These are phyloP conservation scores for Seira ritae DNA, from an alignment of 2,888 invertebrate genomes.

Conservation along the genomic window DNA sequence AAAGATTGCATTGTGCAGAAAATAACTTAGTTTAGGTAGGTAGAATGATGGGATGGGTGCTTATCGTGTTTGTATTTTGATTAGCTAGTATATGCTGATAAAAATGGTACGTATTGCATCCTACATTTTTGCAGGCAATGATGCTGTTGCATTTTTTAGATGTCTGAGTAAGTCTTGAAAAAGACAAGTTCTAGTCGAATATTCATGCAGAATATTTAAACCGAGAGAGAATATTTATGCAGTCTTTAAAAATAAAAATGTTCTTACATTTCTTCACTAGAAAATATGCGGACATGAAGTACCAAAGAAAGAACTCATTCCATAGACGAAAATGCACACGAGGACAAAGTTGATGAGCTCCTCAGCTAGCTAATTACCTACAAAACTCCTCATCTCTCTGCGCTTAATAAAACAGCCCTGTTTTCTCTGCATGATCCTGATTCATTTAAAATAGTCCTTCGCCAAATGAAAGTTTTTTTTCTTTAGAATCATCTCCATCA, in stretches of 20 bases:
- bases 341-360: slow-evolving; percentile 1
- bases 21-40: neutral
- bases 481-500: neutral
- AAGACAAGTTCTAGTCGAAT: neutral
- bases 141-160: neutral
- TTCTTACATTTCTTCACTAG: neutral
- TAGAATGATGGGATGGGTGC: neutral
- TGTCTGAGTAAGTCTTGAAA: neutral
- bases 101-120: neutral
- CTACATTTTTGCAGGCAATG: neutral
- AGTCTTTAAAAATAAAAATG: too few species aligned
- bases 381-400: slow-evolving; percentile 18
- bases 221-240: neutral
- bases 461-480: neutral
- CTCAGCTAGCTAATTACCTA: slow-evolving; percentile 6
- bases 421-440: neutral
- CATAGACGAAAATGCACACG: slow-evolving; percentile 52
- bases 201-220: neutral
- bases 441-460: neutral
- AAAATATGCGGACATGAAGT: slow-evolving; percentile 36
- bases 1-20: slow-evolving; percentile 6
- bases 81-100: neutral
- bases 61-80: slow-evolving; percentile 17
- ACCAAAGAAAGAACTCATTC: slow-evolving; percentile 34
- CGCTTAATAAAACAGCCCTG: neutral